Conservation (phyloP, 2,888 invertebrate species). For the Meliscaeva auricollis region DNA sequence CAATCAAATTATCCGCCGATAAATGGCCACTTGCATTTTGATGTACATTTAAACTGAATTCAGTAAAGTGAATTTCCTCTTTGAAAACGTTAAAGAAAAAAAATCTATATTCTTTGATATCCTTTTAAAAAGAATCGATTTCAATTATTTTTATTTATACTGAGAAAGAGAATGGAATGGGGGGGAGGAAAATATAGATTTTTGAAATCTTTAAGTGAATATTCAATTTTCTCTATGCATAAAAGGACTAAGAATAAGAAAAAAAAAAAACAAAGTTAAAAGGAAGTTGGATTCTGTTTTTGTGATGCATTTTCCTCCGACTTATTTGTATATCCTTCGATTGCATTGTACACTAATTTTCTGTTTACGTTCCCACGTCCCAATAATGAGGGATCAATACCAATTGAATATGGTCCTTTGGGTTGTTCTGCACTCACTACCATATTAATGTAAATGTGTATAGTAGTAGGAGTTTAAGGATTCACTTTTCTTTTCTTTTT, state of each 20-base stretch:
- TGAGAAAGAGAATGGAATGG: not conserved
- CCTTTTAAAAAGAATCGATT: constrained; percentile 69
- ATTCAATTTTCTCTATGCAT: constrained; percentile 52
- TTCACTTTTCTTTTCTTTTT: constrained; percentile 62
- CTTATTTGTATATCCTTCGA: constrained; percentile 38
- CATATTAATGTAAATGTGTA: not conserved
- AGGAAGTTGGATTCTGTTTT: constrained; percentile 58
- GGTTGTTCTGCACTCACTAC: not conserved
- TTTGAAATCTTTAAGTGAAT: constrained; percentile 46
- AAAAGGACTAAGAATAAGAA: constrained; percentile 6
- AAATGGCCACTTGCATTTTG: constrained; percentile 71
- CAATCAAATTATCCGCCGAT: constrained; percentile 77
- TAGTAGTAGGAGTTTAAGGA: constrained; percentile 41
- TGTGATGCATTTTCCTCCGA: constrained; percentile 44
- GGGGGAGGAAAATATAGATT: constrained; percentile 32
- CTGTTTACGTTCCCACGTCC: constrained; percentile 78
- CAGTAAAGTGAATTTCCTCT: constrained; percentile 61
- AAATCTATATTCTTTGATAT: constrained; percentile 60
- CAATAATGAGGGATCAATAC: constrained; percentile 73
- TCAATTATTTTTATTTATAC: constrained; percentile 31
- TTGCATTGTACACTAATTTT: constrained; percentile 71
- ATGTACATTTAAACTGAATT: constrained; percentile 21
- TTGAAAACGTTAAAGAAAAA: not conserved
- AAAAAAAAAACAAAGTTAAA: constrained; percentile 22
- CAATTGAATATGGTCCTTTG: constrained; percentile 58